Percentiles rank a stretch among this genome's conserved stretches.
These are phyloP conservation scores for Dromas ardeola DNA, from an alignment of 2,113 vertebrate genomes.

Conservation along the genomic window DNA sequence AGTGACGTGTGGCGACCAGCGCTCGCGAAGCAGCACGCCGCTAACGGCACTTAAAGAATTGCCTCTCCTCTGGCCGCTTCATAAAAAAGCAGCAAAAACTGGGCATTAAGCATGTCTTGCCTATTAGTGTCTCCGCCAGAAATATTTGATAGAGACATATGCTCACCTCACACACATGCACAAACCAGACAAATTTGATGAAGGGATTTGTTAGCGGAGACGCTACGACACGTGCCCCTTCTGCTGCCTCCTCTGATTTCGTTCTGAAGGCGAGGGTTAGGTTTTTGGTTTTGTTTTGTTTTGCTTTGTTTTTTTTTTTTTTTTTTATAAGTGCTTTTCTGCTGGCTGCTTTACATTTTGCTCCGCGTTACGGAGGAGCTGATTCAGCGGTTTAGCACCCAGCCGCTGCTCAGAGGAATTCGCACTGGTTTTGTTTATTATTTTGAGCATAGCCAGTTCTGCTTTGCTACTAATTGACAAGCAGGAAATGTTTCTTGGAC, in stretches of 20 bases:
- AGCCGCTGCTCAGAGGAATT: background rate
- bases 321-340: background rate
- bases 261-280: background rate
- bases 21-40: fast-evolving
- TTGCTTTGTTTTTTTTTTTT: background rate
- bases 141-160: background rate
- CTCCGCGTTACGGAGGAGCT: background rate
- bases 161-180: background rate
- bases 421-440: background rate
- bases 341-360: background rate
- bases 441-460: conserved; percentile 8
- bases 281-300: background rate
- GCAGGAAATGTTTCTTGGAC: background rate
- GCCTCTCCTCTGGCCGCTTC: fast-evolving
- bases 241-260: background rate
- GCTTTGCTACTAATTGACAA: conserved; percentile 12
- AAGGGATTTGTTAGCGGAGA: background rate
- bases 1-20: fast-evolving
- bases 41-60: background rate
- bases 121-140: background rate
- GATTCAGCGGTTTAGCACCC: conserved; percentile 19
- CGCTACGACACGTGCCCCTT: fast-evolving
- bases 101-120: background rate
- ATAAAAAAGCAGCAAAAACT: background rate
- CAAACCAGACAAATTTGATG: background rate